Base-by-base conservation (phyloP, 2,797 vertebrate species). In the Scarus forsteni region DNA sequence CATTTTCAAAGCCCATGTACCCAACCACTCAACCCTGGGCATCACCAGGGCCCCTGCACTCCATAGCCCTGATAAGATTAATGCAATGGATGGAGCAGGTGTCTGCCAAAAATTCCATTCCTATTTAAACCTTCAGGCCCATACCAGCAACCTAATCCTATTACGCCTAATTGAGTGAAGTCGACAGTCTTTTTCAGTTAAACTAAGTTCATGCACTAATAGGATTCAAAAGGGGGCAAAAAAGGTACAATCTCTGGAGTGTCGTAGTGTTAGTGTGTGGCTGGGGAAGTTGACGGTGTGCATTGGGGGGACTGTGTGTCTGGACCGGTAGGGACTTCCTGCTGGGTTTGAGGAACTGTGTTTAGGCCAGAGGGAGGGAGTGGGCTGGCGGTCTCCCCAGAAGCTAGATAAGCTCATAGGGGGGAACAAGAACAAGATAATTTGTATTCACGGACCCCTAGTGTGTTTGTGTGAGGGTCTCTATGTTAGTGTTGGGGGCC, bases 161-260 rank as follows among this genome's bases (percentile, higher is more conserved):
- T 98, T 97, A 97, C 91, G 92, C 85, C 92, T 96, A 98, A 98
- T 96, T 96, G 95, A 97, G 94, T 95, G 94, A 95, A 95, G 93
- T 94, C 88, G 92, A 92, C 91, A 95, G 93, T 93, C 94, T 96
- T 96, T 96, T 95, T 95, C 94, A 95, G 94, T 96, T 95, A 95
- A 95, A 95, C 94, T 93, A 96, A 96, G 95, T 96, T 96, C 92
- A 95, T 90, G 90, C 93, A 94, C 93, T 96, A 97, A 96, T 95
- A 95, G 92, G 93, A 96, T 95, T 96, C 92, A 95, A 94, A 94
- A 92, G 85, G 90, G 70, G 71, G 77, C 49, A 80, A 68, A 75
- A 78, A 80, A 80, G 76, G 88, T 89, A 89, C 85, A 93, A 91
- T 86, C 77, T 85, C 92, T 88, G 78, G 84, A 91, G 53, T 92